phyloP scores from a whole-genome alignment of 2,113 vertebrate genomes.

The Desmodus rotundus region DNA sequence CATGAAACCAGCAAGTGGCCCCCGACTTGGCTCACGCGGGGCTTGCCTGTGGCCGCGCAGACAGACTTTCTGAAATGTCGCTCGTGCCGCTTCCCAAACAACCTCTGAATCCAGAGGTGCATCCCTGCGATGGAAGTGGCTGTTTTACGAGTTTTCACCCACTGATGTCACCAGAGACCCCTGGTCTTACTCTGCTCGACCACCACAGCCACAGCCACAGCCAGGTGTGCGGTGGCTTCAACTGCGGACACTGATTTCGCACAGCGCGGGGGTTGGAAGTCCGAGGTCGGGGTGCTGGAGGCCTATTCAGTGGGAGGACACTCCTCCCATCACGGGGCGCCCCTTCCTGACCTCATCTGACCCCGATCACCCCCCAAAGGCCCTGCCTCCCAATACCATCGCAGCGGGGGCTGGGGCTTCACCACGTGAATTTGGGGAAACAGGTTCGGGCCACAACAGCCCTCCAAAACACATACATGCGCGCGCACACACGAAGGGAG shows the following conservation, averaged over 20 bases:
- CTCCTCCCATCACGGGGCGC: background rate
- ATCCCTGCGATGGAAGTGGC: background rate
- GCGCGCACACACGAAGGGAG: background rate
- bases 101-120: background rate
- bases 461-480: background rate
- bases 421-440: background rate
- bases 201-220: too few relatives aligned
- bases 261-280: background rate
- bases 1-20: background rate
- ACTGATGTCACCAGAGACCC: background rate
- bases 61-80: background rate
- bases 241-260: background rate
- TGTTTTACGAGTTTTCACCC: background rate
- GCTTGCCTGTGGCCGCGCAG: rapidly evolving
- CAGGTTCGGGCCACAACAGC: background rate
- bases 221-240: background rate
- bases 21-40: rapidly evolving
- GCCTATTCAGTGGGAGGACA: too few relatives aligned
- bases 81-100: background rate
- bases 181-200: background rate
- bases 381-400: background rate
- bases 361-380: background rate
- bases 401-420: background rate
- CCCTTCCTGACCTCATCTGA: background rate
- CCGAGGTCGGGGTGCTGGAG: background rate